phyloP scores from a whole-genome alignment of 2,113 vertebrate species.

The Salvelinus namaycush region DNA sequence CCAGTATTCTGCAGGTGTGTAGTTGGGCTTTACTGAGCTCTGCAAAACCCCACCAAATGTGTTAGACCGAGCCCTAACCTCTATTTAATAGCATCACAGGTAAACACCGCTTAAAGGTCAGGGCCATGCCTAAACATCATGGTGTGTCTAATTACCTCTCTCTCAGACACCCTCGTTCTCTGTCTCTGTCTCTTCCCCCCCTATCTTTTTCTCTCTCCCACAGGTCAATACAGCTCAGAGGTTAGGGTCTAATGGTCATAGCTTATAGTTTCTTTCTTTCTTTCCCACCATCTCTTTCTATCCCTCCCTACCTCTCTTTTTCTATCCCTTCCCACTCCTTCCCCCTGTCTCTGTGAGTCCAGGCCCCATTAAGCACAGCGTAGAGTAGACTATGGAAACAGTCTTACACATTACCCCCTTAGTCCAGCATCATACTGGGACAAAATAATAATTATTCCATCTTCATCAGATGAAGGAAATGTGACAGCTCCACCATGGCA shows the following conservation, averaged over 20 bases:
- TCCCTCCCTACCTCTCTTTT: slow-evolving; percentile 11
- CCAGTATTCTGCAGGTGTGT: not conserved
- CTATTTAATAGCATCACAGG: slow-evolving; percentile 6
- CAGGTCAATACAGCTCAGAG: not conserved
- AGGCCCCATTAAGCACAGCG: slow-evolving; percentile 33
- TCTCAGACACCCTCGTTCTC: not conserved
- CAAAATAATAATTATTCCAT: slow-evolving; percentile 22
- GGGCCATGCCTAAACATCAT: not conserved
- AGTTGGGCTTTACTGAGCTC: slow-evolving; percentile 21
- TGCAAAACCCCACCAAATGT: not conserved
- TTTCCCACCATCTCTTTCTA: not conserved
- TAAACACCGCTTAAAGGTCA: slow-evolving; percentile 21
- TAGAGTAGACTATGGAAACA: not conserved
- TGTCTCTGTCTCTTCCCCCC: not conserved
- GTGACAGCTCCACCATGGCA: too few species aligned
- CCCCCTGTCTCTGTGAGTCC: slow-evolving; percentile 2
- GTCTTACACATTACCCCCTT: too few species aligned
- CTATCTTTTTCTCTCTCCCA: not conserved
- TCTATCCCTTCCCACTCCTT: not conserved
- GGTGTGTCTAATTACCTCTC: slow-evolving; percentile 13
- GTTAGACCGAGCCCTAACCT: too few species aligned
- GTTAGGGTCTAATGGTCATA: too few species aligned
- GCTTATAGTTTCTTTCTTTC: not conserved
- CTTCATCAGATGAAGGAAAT: slow-evolving; percentile 22
- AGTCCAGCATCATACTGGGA: not conserved